Conservation (phyloP, 1,140 invertebrate species). For the Thaumatotibia leucotreta region DNA sequence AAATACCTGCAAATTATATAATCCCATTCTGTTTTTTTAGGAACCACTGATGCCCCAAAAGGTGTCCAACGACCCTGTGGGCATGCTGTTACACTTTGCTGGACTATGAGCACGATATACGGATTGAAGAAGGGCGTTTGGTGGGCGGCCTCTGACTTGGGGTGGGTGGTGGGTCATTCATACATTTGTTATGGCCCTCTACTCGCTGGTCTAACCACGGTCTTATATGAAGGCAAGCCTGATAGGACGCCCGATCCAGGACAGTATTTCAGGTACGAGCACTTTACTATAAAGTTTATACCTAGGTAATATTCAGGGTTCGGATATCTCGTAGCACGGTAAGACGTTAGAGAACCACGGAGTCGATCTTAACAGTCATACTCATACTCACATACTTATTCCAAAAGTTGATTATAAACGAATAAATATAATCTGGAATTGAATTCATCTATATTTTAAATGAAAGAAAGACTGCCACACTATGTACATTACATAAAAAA, state of each 20-base stretch:
- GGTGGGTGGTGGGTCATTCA: constrained; percentile 96
- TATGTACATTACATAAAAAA: too few relatives aligned
- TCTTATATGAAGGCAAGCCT: constrained; percentile 97
- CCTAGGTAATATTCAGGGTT: too few relatives aligned
- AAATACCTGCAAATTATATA: not conserved
- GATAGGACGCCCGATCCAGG: constrained; percentile 94
- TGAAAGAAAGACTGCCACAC: too few relatives aligned
- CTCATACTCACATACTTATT: too few relatives aligned
- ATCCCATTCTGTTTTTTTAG: constrained; percentile 22
- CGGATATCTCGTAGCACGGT: too few relatives aligned
- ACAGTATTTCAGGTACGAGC: constrained; percentile 87
- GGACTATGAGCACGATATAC: constrained; percentile 91
- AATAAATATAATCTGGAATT: too few relatives aligned
- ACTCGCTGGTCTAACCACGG: constrained; percentile 86
- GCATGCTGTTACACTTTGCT: constrained; percentile 89
- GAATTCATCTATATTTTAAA: too few relatives aligned
- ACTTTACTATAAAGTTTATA: too few relatives aligned
- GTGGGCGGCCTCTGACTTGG: constrained; percentile 95
- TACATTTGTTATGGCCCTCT: constrained; percentile 96
- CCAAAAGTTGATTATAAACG: too few relatives aligned
- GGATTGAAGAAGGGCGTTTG: constrained; percentile 88
- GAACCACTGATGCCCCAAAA: constrained; percentile 84
- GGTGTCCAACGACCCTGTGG: constrained; percentile 91
- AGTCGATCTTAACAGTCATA: too few relatives aligned
- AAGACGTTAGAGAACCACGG: too few relatives aligned